These are phyloP conservation scores for Sphinx pinastri DNA, from an alignment of 2,888 invertebrate genomes.

Conservation along the genomic window DNA sequence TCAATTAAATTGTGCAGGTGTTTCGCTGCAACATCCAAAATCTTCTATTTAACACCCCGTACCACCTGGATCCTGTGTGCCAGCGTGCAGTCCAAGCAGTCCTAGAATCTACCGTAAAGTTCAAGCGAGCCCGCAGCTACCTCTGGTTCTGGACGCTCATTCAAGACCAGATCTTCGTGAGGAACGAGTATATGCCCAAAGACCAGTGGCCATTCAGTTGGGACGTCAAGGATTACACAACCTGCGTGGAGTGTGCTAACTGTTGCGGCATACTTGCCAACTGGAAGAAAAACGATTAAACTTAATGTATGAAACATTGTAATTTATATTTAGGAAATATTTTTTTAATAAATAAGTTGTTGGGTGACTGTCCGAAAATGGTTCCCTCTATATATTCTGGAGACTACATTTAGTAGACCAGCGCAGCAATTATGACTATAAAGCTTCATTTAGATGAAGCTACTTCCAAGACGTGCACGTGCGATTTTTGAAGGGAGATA, in stretches of 20 bases:
- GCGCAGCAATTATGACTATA: no score
- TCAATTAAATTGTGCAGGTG: conserved; percentile 46
- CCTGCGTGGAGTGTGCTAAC: conserved; percentile 43
- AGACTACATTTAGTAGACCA: no score
- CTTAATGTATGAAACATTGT: background rate
- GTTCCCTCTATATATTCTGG: no score
- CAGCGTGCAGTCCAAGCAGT: conserved; percentile 62
- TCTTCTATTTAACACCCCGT: conserved; percentile 60
- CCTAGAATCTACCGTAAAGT: conserved; percentile 50
- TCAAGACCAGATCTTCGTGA: conserved; percentile 55
- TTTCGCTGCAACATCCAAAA: conserved; percentile 72
- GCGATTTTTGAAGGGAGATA: no score
- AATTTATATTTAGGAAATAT: background rate
- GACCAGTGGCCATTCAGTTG: conserved; percentile 53
- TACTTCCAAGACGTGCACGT: no score
- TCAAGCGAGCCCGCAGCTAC: conserved; percentile 55
- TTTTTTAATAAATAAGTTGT: background rate
- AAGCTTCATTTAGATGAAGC: no score
- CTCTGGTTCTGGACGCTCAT: conserved; percentile 61
- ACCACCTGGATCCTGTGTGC: conserved; percentile 58
- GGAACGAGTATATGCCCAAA: conserved; percentile 50
- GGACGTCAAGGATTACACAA: conserved; percentile 37
- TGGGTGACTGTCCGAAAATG: no score
- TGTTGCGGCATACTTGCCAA: conserved; percentile 47
- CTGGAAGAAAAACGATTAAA: background rate